These are phyloP conservation scores for Bolborhynchus lineola DNA, from an alignment of 2,113 vertebrate species.

Conservation along the genomic window DNA sequence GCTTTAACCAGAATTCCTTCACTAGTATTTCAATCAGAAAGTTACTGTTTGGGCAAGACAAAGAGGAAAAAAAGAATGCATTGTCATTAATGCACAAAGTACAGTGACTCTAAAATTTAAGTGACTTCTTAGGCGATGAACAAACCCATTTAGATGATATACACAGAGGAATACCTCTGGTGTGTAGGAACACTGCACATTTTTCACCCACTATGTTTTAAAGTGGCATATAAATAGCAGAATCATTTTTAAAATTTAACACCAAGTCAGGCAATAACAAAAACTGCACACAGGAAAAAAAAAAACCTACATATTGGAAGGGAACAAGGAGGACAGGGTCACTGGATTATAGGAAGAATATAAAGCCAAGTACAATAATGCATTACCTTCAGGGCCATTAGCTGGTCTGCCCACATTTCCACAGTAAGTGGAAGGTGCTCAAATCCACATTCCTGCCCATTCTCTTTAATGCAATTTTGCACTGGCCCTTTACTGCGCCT, in stretches of 20 bases:
- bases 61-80: not conserved
- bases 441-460: constrained; percentile 64
- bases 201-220: not conserved
- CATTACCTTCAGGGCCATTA: constrained; percentile 80
- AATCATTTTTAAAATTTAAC: not conserved
- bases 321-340: not conserved
- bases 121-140: not conserved
- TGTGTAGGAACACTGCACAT: not conserved
- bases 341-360: not conserved
- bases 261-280: not conserved
- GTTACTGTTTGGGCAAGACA: not conserved
- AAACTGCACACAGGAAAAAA: not conserved
- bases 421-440: constrained; percentile 78
- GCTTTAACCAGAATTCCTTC: not conserved
- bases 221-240: not conserved
- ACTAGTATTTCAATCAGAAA: not conserved
- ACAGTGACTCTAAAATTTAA: not conserved
- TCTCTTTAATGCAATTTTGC: not conserved
- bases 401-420: constrained; percentile 86
- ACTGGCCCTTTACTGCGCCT: constrained; percentile 59
- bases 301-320: rapidly evolving
- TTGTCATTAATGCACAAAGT: not conserved
- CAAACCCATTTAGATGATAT: not conserved
- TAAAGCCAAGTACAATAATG: not conserved
- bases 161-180: not conserved